Evolutionary conservation across 2,113 vertebrate species (phyloP).

Genomic region (Ceyx margarethae): DNA sequence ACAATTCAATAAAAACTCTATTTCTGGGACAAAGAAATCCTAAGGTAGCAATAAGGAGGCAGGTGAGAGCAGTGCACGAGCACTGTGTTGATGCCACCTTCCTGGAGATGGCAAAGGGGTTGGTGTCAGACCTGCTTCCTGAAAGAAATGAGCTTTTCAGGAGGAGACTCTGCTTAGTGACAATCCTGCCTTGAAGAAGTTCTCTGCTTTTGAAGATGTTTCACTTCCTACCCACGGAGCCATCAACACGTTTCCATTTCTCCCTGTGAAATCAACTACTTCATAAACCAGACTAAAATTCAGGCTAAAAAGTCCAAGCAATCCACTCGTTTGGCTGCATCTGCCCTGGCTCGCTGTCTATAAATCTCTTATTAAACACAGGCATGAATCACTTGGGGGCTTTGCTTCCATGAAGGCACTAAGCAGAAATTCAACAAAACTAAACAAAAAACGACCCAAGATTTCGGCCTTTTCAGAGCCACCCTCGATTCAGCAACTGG

Average conservation of each 20-base stretch:
- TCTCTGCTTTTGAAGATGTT: not conserved
- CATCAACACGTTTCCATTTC: not conserved
- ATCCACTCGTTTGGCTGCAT: not conserved
- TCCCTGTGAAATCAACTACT: not conserved
- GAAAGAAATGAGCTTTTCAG: not conserved
- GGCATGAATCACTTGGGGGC: not conserved
- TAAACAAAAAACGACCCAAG: not conserved
- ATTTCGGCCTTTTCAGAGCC: not conserved
- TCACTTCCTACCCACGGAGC: not conserved
- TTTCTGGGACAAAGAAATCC: not conserved
- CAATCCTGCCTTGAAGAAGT: not conserved
- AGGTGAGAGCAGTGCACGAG: not conserved
- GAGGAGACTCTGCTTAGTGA: not conserved
- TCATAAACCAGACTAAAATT: not conserved
- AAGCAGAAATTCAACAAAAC: not conserved
- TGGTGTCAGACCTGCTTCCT: not conserved
- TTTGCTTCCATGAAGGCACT: not conserved
- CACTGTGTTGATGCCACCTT: fast-evolving
- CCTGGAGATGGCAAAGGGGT: not conserved
- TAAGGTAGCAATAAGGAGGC: not conserved
- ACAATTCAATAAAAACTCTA: not conserved
- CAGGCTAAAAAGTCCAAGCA: not conserved
- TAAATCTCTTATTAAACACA: not conserved
- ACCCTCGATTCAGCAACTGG: not conserved
- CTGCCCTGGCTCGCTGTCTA: not conserved